These are phyloP conservation scores for Eufriesea mexicana DNA, from an alignment of 1,140 invertebrate species.

Conservation along the genomic window DNA sequence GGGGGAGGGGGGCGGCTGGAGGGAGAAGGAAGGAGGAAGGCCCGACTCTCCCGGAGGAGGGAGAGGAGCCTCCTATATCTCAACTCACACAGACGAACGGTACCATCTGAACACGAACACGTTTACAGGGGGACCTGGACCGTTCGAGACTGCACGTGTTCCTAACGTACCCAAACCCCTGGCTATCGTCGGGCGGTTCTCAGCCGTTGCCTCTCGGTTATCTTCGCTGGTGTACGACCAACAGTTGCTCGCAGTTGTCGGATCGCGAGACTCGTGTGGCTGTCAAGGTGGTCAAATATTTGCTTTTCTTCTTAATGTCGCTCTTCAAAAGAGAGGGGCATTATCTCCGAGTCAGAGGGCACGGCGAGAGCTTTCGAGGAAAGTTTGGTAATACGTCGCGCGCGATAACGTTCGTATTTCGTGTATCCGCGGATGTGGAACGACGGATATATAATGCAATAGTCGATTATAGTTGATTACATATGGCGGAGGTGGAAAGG, in stretches of 20 bases:
- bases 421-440: no score
- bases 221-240: background rate
- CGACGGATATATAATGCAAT: no score
- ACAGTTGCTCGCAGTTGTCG: constrained; percentile 6
- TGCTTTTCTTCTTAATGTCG: background rate
- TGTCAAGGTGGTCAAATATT: constrained; percentile 18
- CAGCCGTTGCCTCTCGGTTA: constrained; percentile 58
- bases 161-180: constrained; percentile 80
- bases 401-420: background rate
- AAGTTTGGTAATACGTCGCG: background rate
- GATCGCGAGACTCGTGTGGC: constrained; percentile 4
- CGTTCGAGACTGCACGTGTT: constrained; percentile 82
- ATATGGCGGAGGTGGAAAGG: no score
- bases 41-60: constrained; percentile 53
- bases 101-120: constrained; percentile 74
- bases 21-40: constrained; percentile 45
- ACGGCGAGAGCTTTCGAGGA: background rate
- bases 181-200: constrained; percentile 76
- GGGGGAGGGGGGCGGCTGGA: constrained; percentile 20
- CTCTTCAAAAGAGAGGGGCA: background rate
- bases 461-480: no score
- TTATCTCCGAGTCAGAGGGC: background rate
- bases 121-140: constrained; percentile 75
- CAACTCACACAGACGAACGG: constrained; percentile 75
- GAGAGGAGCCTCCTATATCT: constrained; percentile 75